A percentile compares a stretch with the other conserved stretches of the same genome.
phyloP scores from a whole-genome alignment of 35 echinoderm and acorn worm species.

The Diadema setosum region DNA sequence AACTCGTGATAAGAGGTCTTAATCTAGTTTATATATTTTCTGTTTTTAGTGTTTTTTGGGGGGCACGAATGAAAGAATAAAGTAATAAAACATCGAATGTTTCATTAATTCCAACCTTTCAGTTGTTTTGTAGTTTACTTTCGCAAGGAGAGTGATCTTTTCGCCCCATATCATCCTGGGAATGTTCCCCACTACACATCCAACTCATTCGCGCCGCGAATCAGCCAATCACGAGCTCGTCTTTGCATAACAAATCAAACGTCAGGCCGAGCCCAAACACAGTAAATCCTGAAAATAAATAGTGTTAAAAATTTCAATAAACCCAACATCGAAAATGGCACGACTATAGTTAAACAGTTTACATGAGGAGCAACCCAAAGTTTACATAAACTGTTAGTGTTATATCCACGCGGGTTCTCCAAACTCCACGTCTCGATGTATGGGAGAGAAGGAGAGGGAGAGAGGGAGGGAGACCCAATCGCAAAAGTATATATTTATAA shows the following conservation, averaged over 20 bases:
- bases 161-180: too few species aligned
- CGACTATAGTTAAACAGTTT: constrained; percentile 26
- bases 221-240: background rate
- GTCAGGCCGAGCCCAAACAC: constrained; percentile 7
- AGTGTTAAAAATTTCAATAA: constrained; percentile 33
- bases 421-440: background rate
- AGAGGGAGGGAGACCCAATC: background rate
- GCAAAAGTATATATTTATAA: constrained; percentile 26
- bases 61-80: too few species aligned
- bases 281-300: constrained; percentile 32
- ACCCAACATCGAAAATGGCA: constrained; percentile 20
- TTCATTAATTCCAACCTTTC: too few species aligned
- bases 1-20: too few species aligned
- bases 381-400: constrained; percentile 36
- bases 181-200: too few species aligned
- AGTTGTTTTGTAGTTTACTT: too few species aligned
- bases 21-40: too few species aligned
- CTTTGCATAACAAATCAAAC: constrained; percentile 17
- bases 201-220: too few species aligned
- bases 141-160: too few species aligned
- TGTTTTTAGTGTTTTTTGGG: too few species aligned
- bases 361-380: background rate
- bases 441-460: background rate
- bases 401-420: background rate
- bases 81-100: too few species aligned